phyloP scores from a whole-genome alignment of 2,888 invertebrate genomes.

The Ectemnius lituratus region DNA sequence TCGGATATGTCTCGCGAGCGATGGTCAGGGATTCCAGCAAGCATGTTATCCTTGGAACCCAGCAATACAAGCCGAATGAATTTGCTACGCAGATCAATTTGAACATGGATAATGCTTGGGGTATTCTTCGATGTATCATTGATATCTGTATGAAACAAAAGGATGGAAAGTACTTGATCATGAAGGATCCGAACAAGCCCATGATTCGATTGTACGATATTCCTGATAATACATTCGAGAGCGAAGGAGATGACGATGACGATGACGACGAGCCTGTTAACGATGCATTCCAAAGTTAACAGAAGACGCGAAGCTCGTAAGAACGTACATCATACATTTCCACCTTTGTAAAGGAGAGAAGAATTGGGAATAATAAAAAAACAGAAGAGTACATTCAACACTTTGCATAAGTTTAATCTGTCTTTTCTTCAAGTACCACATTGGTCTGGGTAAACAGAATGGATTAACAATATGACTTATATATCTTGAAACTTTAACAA shows the following conservation, averaged over 20 bases:
- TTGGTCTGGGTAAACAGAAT: no score
- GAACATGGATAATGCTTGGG: slow-evolving; percentile 99
- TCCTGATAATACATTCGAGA: slow-evolving; percentile 99
- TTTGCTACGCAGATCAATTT: slow-evolving; percentile 99
- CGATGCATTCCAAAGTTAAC: slow-evolving; percentile 74
- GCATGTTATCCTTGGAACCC: slow-evolving; percentile 97
- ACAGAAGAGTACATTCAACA: background rate
- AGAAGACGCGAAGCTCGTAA: background rate
- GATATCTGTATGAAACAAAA: slow-evolving; percentile 98
- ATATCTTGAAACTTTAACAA: no score
- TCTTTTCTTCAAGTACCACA: no score
- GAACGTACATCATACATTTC: background rate
- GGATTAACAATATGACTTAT: no score
- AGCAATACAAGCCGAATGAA: slow-evolving; percentile 98
- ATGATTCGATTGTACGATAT: slow-evolving; percentile 98
- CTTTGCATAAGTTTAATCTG: background rate
- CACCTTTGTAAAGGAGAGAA: slow-evolving; percentile 6
- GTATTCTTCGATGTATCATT: slow-evolving; percentile 96
- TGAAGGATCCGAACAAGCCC: slow-evolving; percentile 99
- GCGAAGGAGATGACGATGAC: slow-evolving; percentile 94
- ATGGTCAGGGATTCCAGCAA: slow-evolving; percentile 96
- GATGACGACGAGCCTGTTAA: slow-evolving; percentile 83
- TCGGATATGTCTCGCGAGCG: slow-evolving; percentile 98
- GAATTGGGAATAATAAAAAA: slow-evolving; percentile 7
- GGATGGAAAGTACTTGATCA: slow-evolving; percentile 97